Conservation (phyloP, 1,140 invertebrate genomes). For the Ruditapes philippinarum region DNA sequence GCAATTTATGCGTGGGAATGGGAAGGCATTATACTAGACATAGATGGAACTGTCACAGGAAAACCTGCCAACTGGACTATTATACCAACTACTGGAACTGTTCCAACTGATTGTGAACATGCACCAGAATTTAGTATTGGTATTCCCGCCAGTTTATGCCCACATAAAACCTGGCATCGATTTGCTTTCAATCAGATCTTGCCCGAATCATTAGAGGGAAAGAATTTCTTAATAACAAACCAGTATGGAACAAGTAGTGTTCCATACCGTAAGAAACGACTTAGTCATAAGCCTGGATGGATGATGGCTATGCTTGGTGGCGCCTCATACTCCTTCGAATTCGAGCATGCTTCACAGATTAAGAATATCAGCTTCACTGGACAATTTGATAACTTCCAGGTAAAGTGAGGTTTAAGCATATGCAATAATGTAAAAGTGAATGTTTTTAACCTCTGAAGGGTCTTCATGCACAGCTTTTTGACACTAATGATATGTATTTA, state of each 20-base stretch:
- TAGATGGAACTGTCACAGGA: conserved; percentile 73
- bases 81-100: conserved; percentile 67
- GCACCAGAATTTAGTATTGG: conserved; percentile 62
- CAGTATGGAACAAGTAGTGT: conserved; percentile 67
- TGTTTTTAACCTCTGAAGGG: no score
- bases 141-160: conserved; percentile 73
- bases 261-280: conserved; percentile 72
- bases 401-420: no score
- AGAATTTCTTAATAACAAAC: conserved; percentile 75
- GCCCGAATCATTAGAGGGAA: conserved; percentile 73
- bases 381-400: conserved; percentile 77
- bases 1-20: conserved; percentile 76
- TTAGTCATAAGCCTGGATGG: conserved; percentile 80
- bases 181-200: conserved; percentile 81
- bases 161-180: conserved; percentile 75
- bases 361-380: conserved; percentile 80
- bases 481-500: no score
- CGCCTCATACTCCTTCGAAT: conserved; percentile 72
- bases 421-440: no score
- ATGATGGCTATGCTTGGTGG: conserved; percentile 69
- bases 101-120: conserved; percentile 70
- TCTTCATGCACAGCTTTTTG: no score
- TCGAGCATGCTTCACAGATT: conserved; percentile 73
- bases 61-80: conserved; percentile 64
- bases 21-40: conserved; percentile 77